Conservation (phyloP, 2,888 invertebrate species). For the Agriopis leucophaearia region DNA sequence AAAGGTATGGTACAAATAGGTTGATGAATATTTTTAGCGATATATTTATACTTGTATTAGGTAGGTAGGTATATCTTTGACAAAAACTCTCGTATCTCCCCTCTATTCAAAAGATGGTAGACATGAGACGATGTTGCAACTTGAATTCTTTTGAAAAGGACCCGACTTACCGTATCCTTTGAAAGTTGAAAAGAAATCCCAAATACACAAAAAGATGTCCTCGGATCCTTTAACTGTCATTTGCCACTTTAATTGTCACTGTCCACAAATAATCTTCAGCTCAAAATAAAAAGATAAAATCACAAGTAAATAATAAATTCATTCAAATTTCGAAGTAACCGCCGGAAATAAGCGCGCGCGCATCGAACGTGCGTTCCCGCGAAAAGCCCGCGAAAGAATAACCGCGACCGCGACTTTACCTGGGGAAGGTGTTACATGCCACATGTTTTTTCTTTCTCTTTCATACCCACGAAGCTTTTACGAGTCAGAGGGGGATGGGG, state of each 20-base stretch:
- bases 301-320: conserved; percentile 41
- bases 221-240: conserved; percentile 69
- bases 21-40: not conserved
- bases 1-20: too few species aligned
- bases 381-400: conserved; percentile 82
- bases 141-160: conserved; percentile 55
- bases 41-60: not conserved
- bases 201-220: conserved; percentile 72
- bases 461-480: conserved; percentile 43
- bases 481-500: conserved; percentile 51
- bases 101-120: conserved; percentile 37
- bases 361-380: conserved; percentile 79
- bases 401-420: conserved; percentile 72
- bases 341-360: conserved; percentile 56
- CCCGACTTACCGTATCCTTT: conserved; percentile 73
- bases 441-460: conserved; percentile 61
- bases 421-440: conserved; percentile 75
- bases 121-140: conserved; percentile 53
- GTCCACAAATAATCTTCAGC: conserved; percentile 43
- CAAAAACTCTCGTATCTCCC: conserved; percentile 21
- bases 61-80: not conserved
- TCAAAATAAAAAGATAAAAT: conserved; percentile 42
- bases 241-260: conserved; percentile 58
- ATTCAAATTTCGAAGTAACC: conserved; percentile 57
- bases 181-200: conserved; percentile 72